Base-by-base conservation (phyloP, 2,888 invertebrate genomes). In the Phasia obesa region DNA sequence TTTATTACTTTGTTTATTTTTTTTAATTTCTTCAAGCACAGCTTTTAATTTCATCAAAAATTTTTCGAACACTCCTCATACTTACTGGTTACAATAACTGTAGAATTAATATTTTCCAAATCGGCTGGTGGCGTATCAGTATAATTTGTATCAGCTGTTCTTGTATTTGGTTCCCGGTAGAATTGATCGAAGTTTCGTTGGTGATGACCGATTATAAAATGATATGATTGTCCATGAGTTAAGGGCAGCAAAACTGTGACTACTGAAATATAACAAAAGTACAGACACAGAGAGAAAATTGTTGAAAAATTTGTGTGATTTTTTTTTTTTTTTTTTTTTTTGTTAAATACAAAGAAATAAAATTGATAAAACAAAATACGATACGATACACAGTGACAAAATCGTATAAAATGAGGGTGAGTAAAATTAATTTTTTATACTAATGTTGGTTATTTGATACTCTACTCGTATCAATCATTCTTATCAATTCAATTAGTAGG, bases 51-150 rank as follows among this genome's bases (percentile, higher is more conserved):
- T 1, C 11, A 7, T 38, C 13, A 1, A 11, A 11, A 11, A 15
- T 42, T 13, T 42, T 13, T n/a, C 15, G 1, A 35, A 35, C 15
- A 15, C 15, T 42, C 13, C 15, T 42, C 3, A n/a, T 42, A 88
- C 89, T 90, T 85, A 89, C 89, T 88, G 87, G 67, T 86, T 19
- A 89, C 85, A 86, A 88, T 83, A 79, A 89, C 87, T 73, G 87
- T 87, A 27, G 89, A 87, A 51, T 87, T 88, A 59, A 86, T 80
- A 53, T 64, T 81, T 27, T 84, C 78, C 51, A 65, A 70, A 64
- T 84, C 85, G 74, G 65, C 67, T 65, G 82, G 47, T 23, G 87
- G 78, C 27, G 85, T 53, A n/a, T 86, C 86, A 57, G 86, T 86
- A 60, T 51, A 69, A 83, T 86, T 88, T 9, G 31, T 42, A 0